Evolutionary conservation across 2,797 vertebrate species (phyloP).

Genomic region (Hyperoplus lanceolatus): DNA sequence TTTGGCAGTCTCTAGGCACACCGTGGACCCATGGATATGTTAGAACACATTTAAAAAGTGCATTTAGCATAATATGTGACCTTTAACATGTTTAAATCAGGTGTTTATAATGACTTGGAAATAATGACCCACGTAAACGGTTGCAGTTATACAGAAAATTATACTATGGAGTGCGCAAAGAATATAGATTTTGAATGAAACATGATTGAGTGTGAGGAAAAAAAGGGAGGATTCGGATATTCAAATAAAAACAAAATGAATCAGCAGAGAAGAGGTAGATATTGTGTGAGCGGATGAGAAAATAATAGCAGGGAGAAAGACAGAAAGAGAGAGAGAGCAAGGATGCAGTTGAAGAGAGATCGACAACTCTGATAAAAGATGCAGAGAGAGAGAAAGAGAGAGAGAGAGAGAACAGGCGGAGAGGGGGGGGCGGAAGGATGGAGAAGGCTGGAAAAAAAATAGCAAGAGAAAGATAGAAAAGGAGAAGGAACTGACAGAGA

Average conservation of each 20-base stretch:
- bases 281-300: constrained; percentile 56
- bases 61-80: too few relatives aligned
- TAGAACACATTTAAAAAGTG: too few relatives aligned
- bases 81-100: constrained; percentile 8
- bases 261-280: constrained; percentile 53
- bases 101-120: constrained; percentile 2
- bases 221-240: constrained; percentile 33
- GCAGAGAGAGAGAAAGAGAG: constrained; percentile 39
- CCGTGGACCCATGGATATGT: too few relatives aligned
- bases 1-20: too few relatives aligned
- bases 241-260: constrained; percentile 53
- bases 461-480: neutral
- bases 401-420: constrained; percentile 31
- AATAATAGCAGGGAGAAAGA: constrained; percentile 35
- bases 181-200: neutral
- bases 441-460: constrained; percentile 2
- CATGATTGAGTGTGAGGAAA: constrained; percentile 24
- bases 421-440: constrained; percentile 10
- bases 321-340: neutral
- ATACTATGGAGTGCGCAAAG: neutral
- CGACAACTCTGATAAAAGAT: constrained; percentile 50
- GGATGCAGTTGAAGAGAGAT: constrained; percentile 39
- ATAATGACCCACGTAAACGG: neutral
- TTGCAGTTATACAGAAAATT: constrained; percentile 8
- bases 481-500: constrained; percentile 40